These are phyloP conservation scores for Laothoe populi DNA, from an alignment of 2,888 invertebrate species.

Conservation along the genomic window DNA sequence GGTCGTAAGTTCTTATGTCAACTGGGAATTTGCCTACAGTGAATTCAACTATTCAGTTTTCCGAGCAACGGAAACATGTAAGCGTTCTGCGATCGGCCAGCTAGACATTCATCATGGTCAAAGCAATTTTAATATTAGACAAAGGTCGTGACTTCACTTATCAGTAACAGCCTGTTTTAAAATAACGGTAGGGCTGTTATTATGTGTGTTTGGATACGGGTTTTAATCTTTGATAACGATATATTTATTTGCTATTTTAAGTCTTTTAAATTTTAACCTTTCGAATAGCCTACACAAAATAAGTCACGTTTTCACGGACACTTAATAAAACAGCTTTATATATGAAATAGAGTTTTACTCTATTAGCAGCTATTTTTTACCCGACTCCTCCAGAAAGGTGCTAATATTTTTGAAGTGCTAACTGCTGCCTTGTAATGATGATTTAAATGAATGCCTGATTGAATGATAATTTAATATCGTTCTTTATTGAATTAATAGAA, in stretches of 20 bases:
- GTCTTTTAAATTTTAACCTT: background rate
- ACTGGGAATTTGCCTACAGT: conserved; percentile 61
- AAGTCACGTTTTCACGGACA: too few relatives aligned
- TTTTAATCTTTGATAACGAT: conserved; percentile 3
- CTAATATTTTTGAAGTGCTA: too few relatives aligned
- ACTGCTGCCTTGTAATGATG: too few relatives aligned
- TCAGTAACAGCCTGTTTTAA: conserved; percentile 16
- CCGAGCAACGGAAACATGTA: conserved; percentile 55
- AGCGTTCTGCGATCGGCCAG: conserved; percentile 47
- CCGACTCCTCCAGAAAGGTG: too few relatives aligned
- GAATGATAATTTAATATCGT: too few relatives aligned
- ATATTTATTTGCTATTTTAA: background rate
- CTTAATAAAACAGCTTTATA: too few relatives aligned
- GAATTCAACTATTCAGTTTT: conserved; percentile 72
- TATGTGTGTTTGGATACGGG: background rate
- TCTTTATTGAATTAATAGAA: too few relatives aligned
- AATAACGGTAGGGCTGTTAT: conserved; percentile 15
- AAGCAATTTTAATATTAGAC: conserved; percentile 25
- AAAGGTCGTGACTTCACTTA: conserved; percentile 15
- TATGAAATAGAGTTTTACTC: too few relatives aligned
- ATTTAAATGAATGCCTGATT: too few relatives aligned
- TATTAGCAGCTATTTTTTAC: too few relatives aligned
- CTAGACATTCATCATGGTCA: conserved; percentile 35
- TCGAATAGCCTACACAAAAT: too few relatives aligned
- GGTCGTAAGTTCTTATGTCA: conserved; percentile 64